Percentiles rank a stretch among this genome's conserved stretches.
Evolutionary conservation across 2,113 vertebrate genomes (phyloP).

Genomic region (Hydrochoerus hydrochaeris): DNA sequence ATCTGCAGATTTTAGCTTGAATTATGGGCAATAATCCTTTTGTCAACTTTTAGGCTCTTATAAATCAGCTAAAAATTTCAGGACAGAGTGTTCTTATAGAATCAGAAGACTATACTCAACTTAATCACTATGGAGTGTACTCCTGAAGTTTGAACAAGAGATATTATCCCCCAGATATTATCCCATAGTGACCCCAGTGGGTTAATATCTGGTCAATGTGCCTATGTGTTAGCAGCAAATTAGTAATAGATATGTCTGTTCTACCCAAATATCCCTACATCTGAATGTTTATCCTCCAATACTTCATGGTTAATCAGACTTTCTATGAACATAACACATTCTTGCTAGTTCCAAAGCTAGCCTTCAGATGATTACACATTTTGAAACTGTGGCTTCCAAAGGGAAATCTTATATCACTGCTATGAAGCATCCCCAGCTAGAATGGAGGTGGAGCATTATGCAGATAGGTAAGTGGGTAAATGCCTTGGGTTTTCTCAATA

Average conservation of each 20-base stretch:
- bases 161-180: no score
- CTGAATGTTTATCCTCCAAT: background rate
- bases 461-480: conserved; percentile 31
- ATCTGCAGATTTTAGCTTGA: conserved; percentile 15
- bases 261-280: background rate
- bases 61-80: background rate
- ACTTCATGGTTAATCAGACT: conserved; percentile 6
- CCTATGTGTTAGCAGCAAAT: background rate
- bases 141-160: background rate
- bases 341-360: background rate
- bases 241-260: background rate
- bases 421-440: background rate
- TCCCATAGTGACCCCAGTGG: background rate
- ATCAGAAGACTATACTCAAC: background rate
- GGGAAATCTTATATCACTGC: background rate
- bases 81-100: background rate
- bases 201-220: background rate
- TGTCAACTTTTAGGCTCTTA: background rate
- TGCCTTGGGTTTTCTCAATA: background rate
- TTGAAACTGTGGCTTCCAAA: background rate
- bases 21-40: background rate
- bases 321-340: background rate
- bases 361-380: background rate
- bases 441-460: background rate
- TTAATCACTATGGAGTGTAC: background rate